Conservation (phyloP, 2,888 invertebrate species). For the Adelognathus sp. region DNA sequence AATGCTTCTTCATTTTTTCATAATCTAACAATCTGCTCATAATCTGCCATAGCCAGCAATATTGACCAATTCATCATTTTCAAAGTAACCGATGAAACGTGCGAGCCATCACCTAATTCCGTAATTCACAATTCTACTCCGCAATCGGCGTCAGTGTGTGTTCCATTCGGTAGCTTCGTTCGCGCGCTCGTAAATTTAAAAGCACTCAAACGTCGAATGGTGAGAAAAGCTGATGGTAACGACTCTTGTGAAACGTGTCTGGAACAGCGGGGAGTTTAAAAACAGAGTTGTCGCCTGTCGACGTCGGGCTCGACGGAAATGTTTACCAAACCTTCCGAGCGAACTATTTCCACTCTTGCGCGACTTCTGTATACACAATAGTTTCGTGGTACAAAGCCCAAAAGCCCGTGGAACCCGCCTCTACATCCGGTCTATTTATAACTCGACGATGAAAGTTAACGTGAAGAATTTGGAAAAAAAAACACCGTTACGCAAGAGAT, state of each 20-base stretch:
- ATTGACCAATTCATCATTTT: not conserved
- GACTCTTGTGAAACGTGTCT: conserved; percentile 13
- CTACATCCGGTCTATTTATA: conserved; percentile 65
- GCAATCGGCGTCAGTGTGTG: not conserved
- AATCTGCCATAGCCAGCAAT: not conserved
- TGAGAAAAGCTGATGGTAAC: not conserved
- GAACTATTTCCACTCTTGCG: conserved; percentile 23
- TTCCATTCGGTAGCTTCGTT: not conserved
- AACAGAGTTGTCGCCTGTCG: conserved; percentile 1
- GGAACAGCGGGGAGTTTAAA: not conserved
- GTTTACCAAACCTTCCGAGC: conserved; percentile 27
- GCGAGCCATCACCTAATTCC: not conserved
- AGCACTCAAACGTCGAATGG: conserved; percentile 6
- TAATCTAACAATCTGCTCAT: too few species aligned
- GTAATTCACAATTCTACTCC: not conserved
- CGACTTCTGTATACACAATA: not conserved
- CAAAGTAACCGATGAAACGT: not conserved
- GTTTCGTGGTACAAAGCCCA: conserved; percentile 7
- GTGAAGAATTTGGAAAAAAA: conserved; percentile 4
- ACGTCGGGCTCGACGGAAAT: conserved; percentile 32
- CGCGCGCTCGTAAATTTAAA: conserved; percentile 30
- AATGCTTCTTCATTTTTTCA: not conserved
- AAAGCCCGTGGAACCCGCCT: conserved; percentile 17
- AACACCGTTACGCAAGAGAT: not conserved
- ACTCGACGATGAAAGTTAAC: conserved; percentile 1